Percentiles rank a stretch among this genome's conserved stretches.
phyloP scores from a whole-genome alignment of 2,113 vertebrate genomes.

The Zosterops pallidus region DNA sequence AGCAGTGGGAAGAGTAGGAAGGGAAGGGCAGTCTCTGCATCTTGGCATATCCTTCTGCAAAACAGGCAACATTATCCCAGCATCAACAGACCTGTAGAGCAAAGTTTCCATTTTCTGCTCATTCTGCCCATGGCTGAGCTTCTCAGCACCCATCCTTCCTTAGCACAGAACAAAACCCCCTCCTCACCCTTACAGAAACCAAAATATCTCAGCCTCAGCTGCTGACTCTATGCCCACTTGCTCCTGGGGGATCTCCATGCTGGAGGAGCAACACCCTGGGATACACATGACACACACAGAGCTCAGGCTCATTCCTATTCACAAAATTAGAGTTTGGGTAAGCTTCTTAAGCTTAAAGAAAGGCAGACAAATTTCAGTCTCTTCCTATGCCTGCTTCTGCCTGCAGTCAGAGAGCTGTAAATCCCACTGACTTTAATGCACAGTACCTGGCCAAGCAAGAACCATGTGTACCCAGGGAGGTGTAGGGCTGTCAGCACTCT shows the following conservation, averaged over 20 bases:
- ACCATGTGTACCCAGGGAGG: rapidly evolving
- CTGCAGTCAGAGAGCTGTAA: background rate
- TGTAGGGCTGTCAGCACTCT: rapidly evolving
- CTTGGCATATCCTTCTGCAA: background rate
- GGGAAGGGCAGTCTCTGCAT: background rate
- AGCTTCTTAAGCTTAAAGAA: background rate
- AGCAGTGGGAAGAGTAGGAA: background rate
- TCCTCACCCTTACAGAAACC: background rate
- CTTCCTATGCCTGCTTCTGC: background rate
- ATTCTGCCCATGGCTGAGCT: background rate
- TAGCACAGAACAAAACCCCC: background rate
- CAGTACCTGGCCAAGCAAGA: background rate
- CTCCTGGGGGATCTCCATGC: background rate
- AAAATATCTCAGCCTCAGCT: background rate
- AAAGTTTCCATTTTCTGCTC: background rate
- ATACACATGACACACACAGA: rapidly evolving
- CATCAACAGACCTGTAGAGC: background rate
- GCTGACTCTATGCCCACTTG: background rate
- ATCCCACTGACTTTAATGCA: conserved; percentile 24
- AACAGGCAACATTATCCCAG: background rate
- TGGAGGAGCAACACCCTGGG: background rate
- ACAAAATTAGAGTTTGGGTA: rapidly evolving
- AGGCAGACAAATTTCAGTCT: background rate
- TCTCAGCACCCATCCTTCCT: background rate
- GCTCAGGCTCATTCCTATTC: background rate